Evolutionary conservation across 2,888 invertebrate genomes (phyloP).

Genomic region (Seira ritae): DNA sequence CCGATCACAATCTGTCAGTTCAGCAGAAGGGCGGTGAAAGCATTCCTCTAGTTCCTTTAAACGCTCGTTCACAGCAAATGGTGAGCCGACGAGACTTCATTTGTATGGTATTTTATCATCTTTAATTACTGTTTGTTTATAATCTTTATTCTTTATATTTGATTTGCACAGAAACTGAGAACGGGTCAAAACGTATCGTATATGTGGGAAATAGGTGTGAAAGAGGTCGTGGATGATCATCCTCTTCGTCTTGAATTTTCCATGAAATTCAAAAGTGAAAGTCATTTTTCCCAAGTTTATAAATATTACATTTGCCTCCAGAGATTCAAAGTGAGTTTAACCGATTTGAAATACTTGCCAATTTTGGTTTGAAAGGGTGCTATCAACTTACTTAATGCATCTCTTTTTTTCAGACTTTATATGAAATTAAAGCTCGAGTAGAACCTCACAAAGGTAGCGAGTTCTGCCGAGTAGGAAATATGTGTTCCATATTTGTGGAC

Average conservation of each 20-base stretch:
- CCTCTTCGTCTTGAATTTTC: conserved; percentile 74
- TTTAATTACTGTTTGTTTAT: conserved; percentile 4
- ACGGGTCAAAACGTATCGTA: conserved; percentile 87
- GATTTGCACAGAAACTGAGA: conserved; percentile 80
- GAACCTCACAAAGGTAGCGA: conserved; percentile 88
- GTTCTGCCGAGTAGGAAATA: conserved; percentile 91
- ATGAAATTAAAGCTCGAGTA: conserved; percentile 85
- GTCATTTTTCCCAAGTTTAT: conserved; percentile 64
- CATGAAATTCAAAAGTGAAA: conserved; percentile 60
- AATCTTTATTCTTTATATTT: not conserved
- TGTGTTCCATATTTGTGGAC: conserved; percentile 79
- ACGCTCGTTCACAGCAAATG: conserved; percentile 79
- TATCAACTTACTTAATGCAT: too few relatives aligned
- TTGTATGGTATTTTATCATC: not conserved
- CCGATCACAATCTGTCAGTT: conserved; percentile 70
- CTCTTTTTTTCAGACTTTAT: conserved; percentile 82
- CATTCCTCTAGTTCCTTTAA: conserved; percentile 80
- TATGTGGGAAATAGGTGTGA: conserved; percentile 87
- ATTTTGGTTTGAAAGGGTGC: too few relatives aligned
- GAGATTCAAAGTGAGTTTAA: conserved; percentile 63
- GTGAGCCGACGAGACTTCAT: conserved; percentile 69
- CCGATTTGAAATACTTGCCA: conserved; percentile 8
- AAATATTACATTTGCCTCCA: conserved; percentile 72
- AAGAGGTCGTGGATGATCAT: conserved; percentile 74
- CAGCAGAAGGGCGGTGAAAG: conserved; percentile 66